phyloP scores from a whole-genome alignment of 1,140 invertebrate genomes.

The Cyphomyrmex costatus region DNA sequence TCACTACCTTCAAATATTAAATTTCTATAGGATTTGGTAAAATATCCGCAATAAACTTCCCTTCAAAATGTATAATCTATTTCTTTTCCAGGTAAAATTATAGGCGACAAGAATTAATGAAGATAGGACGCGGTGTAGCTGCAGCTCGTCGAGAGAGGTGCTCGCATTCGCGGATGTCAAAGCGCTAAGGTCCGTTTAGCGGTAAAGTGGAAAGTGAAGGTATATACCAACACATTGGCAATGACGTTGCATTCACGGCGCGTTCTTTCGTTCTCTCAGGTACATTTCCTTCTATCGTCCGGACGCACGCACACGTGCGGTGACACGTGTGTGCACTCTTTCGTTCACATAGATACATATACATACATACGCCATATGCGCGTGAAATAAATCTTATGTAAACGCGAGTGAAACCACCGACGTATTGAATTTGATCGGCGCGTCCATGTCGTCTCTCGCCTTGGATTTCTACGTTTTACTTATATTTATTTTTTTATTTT shows the following conservation, averaged over 20 bases:
- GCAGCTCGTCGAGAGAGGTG: conserved; percentile 29
- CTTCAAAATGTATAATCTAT: neutral
- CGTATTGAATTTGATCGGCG: conserved; percentile 59
- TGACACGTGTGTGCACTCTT: neutral
- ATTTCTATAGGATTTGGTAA: too few species aligned
- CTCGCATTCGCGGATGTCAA: conserved; percentile 56
- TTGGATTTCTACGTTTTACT: conserved; percentile 4
- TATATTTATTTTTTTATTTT: too few species aligned
- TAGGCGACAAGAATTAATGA: neutral
- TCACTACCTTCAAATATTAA: too few species aligned
- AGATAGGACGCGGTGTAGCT: neutral
- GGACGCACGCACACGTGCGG: conserved; percentile 53
- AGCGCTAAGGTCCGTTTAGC: conserved; percentile 66
- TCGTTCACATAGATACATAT: neutral
- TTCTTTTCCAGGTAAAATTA: conserved; percentile 3
- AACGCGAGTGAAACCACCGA: conserved; percentile 72
- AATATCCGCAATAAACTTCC: neutral
- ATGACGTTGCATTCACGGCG: conserved; percentile 74
- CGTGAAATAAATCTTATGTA: conserved; percentile 73
- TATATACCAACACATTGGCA: conserved; percentile 77
- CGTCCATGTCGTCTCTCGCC: conserved; percentile 22
- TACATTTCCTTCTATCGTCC: conserved; percentile 68
- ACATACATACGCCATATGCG: conserved; percentile 43
- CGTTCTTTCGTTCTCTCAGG: conserved; percentile 63
- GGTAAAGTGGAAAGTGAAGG: conserved; percentile 85